Evolutionary conservation across 2,797 vertebrate species (phyloP).

Genomic region (Aulostomus chinensis): DNA sequence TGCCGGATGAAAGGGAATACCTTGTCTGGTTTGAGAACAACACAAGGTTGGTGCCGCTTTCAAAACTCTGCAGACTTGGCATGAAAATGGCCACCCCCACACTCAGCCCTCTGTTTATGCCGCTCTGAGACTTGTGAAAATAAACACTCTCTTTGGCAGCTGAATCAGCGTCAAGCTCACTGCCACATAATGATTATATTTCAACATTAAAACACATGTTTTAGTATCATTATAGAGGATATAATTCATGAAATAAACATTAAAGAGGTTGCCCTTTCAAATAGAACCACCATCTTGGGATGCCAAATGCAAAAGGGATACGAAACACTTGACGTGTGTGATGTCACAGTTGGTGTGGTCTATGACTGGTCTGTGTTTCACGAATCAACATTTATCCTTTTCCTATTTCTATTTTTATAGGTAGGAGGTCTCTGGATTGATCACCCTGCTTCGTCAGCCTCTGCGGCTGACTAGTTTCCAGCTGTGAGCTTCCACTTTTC

Average conservation of each 20-base stretch:
- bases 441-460: too few relatives aligned
- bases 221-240: constrained; percentile 30
- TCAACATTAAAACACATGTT: too few relatives aligned
- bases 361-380: too few relatives aligned
- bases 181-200: constrained; percentile 37
- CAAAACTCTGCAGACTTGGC: constrained; percentile 62
- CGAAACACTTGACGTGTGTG: too few relatives aligned
- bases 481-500: not conserved
- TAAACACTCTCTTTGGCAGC: constrained; percentile 69
- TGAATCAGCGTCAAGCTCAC: constrained; percentile 26
- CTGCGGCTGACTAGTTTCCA: too few relatives aligned
- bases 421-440: too few relatives aligned
- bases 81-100: constrained; percentile 43
- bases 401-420: too few relatives aligned
- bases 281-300: too few relatives aligned
- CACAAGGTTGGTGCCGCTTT: constrained; percentile 39
- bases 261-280: too few relatives aligned
- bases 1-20: constrained; percentile 68
- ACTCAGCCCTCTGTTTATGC: constrained; percentile 61
- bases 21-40: constrained; percentile 57
- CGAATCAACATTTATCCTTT: too few relatives aligned
- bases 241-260: constrained; percentile 38
- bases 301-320: too few relatives aligned
- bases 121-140: constrained; percentile 67
- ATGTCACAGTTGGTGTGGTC: too few relatives aligned